Conservation (phyloP, 1,140 invertebrate genomes). For the Anastrepha ludens region DNA sequence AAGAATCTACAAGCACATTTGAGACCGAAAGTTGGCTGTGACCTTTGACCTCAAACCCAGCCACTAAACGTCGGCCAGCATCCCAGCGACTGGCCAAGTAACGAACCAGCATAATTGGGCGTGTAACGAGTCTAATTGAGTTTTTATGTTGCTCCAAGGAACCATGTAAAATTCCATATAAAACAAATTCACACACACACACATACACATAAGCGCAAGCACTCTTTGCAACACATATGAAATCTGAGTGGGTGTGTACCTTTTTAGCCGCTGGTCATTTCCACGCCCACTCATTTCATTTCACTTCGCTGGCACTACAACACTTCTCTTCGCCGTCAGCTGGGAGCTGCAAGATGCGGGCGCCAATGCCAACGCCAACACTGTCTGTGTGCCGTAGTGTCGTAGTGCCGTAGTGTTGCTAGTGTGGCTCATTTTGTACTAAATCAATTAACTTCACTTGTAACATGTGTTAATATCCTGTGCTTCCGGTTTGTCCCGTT, state of each 20-base stretch:
- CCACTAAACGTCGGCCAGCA: neutral
- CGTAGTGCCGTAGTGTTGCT: neutral
- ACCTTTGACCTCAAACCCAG: slow-evolving; percentile 10
- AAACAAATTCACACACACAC: neutral
- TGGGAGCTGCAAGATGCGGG: neutral
- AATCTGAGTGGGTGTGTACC: slow-evolving; percentile 1
- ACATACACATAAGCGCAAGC: neutral
- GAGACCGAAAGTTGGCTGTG: slow-evolving; percentile 7
- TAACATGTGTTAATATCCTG: slow-evolving; percentile 73
- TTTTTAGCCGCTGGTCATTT: slow-evolving; percentile 70
- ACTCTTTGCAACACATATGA: slow-evolving; percentile 13
- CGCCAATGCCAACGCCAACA: neutral
- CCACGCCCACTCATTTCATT: slow-evolving; percentile 56
- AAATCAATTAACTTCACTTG: slow-evolving; percentile 69
- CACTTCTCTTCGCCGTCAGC: neutral
- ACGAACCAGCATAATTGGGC: slow-evolving; percentile 67
- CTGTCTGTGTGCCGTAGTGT: neutral
- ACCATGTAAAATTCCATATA: slow-evolving; percentile 57
- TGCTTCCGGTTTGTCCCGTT: slow-evolving; percentile 62
- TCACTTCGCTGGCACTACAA: neutral
- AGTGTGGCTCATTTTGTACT: slow-evolving; percentile 54
- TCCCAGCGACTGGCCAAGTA: neutral
- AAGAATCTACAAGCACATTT: no score
- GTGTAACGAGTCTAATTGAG: slow-evolving; percentile 74
- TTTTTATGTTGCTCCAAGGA: slow-evolving; percentile 70